Evolutionary conservation across 1,140 invertebrate species (phyloP).

Genomic region (Drosophila ficusphila): DNA sequence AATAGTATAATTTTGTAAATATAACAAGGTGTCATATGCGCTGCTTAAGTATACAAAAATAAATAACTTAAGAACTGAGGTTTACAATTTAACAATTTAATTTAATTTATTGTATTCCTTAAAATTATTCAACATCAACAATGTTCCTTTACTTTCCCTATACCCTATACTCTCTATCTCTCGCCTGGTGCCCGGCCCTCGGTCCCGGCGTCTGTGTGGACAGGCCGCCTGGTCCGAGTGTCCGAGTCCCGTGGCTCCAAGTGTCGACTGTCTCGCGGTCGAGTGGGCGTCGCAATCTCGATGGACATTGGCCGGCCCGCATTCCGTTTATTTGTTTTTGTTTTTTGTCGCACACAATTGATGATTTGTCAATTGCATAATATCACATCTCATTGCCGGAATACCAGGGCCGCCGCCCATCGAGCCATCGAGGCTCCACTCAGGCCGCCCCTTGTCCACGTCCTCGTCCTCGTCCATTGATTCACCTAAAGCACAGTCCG

Average conservation of each 20-base stretch:
- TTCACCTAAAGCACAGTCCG: conserved; percentile 54
- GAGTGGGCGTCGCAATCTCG: conserved; percentile 2
- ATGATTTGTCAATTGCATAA: conserved; percentile 53
- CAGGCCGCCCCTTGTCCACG: not conserved
- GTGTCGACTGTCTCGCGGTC: conserved; percentile 7
- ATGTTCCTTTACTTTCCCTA: conserved; percentile 65
- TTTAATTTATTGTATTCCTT: conserved; percentile 70
- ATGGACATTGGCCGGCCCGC: conserved; percentile 2
- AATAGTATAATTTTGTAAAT: conserved; percentile 61
- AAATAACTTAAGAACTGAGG: conserved; percentile 80
- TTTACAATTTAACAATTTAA: conserved; percentile 80
- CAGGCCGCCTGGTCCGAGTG: not conserved
- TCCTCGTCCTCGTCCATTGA: conserved; percentile 1
- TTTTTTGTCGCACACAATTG: conserved; percentile 55
- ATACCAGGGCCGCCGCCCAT: conserved; percentile 9
- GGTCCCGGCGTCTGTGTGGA: conserved; percentile 8
- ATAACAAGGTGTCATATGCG: conserved; percentile 73
- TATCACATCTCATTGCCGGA: conserved; percentile 65
- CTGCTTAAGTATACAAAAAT: conserved; percentile 79
- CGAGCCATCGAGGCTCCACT: conserved; percentile 7
- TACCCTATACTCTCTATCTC: conserved; percentile 16
- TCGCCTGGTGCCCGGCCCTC: conserved; percentile 1
- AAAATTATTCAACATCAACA: conserved; percentile 82
- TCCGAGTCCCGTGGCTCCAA: conserved; percentile 9
- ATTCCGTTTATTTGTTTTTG: conserved; percentile 33